Evolutionary conservation across 2,888 invertebrate species (phyloP), one percentile per base, ranked within the genome.

Genomic region (Megaustenia siamemsis): DNA sequence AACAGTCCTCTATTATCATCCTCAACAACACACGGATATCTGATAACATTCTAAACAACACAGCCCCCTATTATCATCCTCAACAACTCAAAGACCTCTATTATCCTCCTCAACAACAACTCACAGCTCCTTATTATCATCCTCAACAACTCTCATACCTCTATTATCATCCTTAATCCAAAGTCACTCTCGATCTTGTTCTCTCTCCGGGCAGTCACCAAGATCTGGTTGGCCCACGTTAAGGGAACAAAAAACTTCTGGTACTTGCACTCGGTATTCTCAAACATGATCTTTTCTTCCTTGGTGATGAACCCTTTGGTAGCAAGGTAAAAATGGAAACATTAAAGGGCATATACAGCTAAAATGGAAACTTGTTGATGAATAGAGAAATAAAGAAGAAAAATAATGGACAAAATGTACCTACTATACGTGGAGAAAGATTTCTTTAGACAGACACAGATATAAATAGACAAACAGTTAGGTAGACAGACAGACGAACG

Each of bases 161-260:
- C 97, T 89, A 97, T 96, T 87, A 98, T 96, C 6, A 98, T 98
- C 93, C 98, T 97, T 0, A 98, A 97, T 0, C 98, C 97, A 92
- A 97, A 98, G 94, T 98, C 98, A n/a, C 95, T 95, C 53, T 95
- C 94, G 60, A 96, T 95, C 86, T 95, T 93, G 77, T 95, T 95
- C 87, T 94, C 95, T 75, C 94, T 94, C 68, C 95, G 94, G 24
- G 95, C 95, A 82, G 95, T 95, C 86, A 95, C 95, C 15, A 96
- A 92, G 24, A 96, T 93, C 88, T 94, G 95, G 87, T 95, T 95
- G 89, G 96, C 95, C 96, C 96, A 96, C 32, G 95, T 95, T 87
- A 96, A 95, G 0, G 96, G 96, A 80, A 96, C 95, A 95, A 96
- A 96, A 92, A 96, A 96, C 45, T 96, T 96, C 92, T 96, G 96